A percentile compares a stretch with the other conserved stretches of the same genome.
Conservation (phyloP, 2,797 vertebrate species). For the Pseudotriccus pelzelni region DNA sequence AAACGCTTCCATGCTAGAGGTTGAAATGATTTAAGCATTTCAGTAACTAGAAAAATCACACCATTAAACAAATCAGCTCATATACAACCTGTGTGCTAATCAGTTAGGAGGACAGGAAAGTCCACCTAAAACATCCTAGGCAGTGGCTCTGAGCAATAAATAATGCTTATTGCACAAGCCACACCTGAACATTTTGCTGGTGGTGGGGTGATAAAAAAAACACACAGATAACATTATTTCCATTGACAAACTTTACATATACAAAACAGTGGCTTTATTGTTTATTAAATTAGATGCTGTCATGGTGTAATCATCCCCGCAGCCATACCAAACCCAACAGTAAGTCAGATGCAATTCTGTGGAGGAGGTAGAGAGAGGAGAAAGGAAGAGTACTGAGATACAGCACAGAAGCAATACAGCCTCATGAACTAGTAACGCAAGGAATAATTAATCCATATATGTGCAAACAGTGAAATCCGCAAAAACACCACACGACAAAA, state of each 20-base stretch:
- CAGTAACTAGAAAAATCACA: slow-evolving; percentile 32
- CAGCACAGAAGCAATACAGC: neutral
- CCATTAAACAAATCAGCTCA: slow-evolving; percentile 36
- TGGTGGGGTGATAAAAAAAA: slow-evolving; percentile 38
- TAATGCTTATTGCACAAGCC: slow-evolving; percentile 20
- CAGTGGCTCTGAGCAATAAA: slow-evolving; percentile 44
- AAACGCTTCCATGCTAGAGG: slow-evolving; percentile 10
- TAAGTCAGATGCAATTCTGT: neutral
- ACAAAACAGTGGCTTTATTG: slow-evolving; percentile 58
- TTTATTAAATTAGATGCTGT: slow-evolving; percentile 54
- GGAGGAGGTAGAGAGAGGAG: neutral
- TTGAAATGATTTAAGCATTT: slow-evolving; percentile 1
- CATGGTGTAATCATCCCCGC: slow-evolving; percentile 51
- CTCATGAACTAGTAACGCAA: neutral
- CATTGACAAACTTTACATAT: slow-evolving; percentile 56
- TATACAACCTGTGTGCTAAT: neutral
- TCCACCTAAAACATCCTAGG: slow-evolving; percentile 26
- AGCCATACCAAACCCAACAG: slow-evolving; percentile 49
- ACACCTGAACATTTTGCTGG: slow-evolving; percentile 21
- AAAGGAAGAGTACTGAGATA: neutral
- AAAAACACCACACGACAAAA: neutral
- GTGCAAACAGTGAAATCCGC: neutral
- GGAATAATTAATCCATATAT: neutral
- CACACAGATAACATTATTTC: slow-evolving; percentile 61
- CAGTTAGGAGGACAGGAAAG: slow-evolving; percentile 50